Base-by-base conservation (phyloP, 1,140 invertebrate species). In the Aphelinus atriplicis region DNA sequence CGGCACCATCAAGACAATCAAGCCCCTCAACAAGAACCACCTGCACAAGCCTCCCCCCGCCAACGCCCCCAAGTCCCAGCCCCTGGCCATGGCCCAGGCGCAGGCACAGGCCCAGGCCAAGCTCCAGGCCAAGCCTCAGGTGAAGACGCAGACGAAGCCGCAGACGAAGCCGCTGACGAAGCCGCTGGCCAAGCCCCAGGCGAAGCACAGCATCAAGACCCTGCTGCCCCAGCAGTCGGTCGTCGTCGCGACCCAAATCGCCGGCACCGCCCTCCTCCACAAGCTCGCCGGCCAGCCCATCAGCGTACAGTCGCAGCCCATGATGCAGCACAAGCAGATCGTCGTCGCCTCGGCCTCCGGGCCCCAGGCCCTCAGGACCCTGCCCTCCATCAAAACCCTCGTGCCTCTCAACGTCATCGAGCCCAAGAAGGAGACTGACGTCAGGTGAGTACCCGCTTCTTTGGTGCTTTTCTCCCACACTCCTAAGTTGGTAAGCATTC, bases 1-100 rank as follows among this genome's bases (percentile, higher is more conserved):
- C 0, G 86, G 86, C 26, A 85, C 84, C 56, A 85, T 88, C 3
- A 87, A 88, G 46, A 87, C 86, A 1, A 86, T 88, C 62, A 88
- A 87, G 63, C 78, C 83, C 0, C 42, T 76, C 2, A 81, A 82
- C 48, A 82, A 82, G 10, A 85, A 84, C 73, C 80, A 85, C n/a
- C 61, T 78, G 9, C 79, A 81, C 42, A 86, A 86, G 65, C 26
- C 26, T 26, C 26, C 26, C 26, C 26, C 26, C 26, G 26, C 26
- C 26, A 68, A 77, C 4, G 66, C 67, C 0, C 78, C 85, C 2
- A 87, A 87, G 26, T 83, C 82, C 0, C 83, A 82, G 0, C 57
- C 10, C 58, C 79, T 80, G 58, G 63, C 66, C 2, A 5, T 77
- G 7, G 56, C 72, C 1, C 58, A 58, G 47, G 9, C 43, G 46